Evolutionary conservation across 2,113 vertebrate genomes (phyloP).

Genomic region (Proterorhinus semilunaris): DNA sequence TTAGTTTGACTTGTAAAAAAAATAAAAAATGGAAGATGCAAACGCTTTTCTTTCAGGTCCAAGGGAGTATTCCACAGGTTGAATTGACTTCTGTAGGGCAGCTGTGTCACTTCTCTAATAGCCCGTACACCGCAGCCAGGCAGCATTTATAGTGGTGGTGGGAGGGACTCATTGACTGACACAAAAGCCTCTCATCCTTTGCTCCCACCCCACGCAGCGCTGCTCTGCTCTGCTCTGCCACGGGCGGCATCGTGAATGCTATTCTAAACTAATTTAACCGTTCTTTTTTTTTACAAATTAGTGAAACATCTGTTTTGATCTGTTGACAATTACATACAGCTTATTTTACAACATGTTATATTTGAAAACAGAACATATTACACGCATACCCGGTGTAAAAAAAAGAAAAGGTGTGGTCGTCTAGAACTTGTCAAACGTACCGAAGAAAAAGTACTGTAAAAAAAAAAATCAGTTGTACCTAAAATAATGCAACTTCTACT

Average conservation of each 20-base stretch:
- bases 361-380: not conserved
- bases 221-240: constrained; percentile 25
- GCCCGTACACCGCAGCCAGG: constrained; percentile 69
- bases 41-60: constrained; percentile 50
- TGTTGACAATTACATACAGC: too few relatives aligned
- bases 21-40: constrained; percentile 34
- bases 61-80: constrained; percentile 72
- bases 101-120: constrained; percentile 82
- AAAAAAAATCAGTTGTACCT: too few relatives aligned
- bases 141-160: constrained; percentile 79
- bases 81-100: constrained; percentile 67
- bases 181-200: constrained; percentile 61
- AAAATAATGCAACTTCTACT: not conserved
- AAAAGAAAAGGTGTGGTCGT: not conserved
- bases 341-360: too few relatives aligned
- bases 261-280: not conserved
- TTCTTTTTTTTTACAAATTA: not conserved
- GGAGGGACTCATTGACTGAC: constrained; percentile 74
- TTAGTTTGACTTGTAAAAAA: constrained; percentile 27
- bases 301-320: too few relatives aligned
- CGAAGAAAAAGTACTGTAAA: too few relatives aligned
- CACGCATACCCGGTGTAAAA: too few relatives aligned
- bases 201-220: constrained; percentile 48
- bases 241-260: constrained; percentile 5
- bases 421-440: not conserved